Base-by-base conservation (phyloP, 2,113 vertebrate genomes). In the Formicarius rufipectus region DNA sequence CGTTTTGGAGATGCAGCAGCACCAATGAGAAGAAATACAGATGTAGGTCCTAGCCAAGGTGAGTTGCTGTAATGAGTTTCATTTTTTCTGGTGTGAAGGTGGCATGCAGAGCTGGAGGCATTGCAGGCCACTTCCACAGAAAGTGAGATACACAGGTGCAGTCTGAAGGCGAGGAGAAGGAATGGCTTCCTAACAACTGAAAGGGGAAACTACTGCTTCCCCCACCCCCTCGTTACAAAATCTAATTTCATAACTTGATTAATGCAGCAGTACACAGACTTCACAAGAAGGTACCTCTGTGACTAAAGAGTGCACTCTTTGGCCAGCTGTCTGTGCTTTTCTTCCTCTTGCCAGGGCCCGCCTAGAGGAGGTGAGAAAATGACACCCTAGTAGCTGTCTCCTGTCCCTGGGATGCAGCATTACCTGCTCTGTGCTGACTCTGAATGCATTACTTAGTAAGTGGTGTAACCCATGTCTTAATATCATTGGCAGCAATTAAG, bases 391-490 rank as follows among this genome's bases (percentile, higher is more conserved):
- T 23, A 28, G 56, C 31, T 1, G 3, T 39, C 28, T 88, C 59
- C 53, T 5, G 1, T 75, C 42, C 42, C 27, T 0, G 1, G 49
- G 74, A 22, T 0, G 0, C 42, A 80, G 71, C 27, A 14, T n/a
- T 55, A 39, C 49, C 30, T 64, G 79, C 15, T 3, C 50, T 30
- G 28, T 77, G 33, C 68, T 75, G 52, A 28, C 25, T n/a, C 22
- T 20, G 52, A 62, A 59, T 12, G 49, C 22, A 1, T 47, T 31
- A 39, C 40, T 64, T 60, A 92, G 75, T 52, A 56, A 68, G 64
- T 64, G 44, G 30, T 76, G 50, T 90, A 72, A 84, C 12, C 42
- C 28, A 3, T 37, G 21, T 49, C 68, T 82, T 53, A 28, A 4
- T 53, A 44, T 12, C 60, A 49, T 17, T 56, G 76, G 45, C 67